Evolutionary conservation across 2,888 invertebrate species (phyloP).

Genomic region (Actias luna): DNA sequence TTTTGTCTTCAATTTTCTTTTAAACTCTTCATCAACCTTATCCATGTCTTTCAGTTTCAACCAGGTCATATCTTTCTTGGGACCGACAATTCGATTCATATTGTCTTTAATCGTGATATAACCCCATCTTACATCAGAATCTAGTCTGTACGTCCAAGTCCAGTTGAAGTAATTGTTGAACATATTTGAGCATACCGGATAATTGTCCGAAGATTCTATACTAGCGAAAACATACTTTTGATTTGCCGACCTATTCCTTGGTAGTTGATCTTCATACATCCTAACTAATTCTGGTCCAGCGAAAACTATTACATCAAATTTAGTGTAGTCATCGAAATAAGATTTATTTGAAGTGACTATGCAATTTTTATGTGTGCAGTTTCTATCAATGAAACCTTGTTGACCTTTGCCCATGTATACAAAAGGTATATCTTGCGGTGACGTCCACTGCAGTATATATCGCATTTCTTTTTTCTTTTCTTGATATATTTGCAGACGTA

Average conservation of each 20-base stretch:
- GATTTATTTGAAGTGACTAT: constrained; percentile 41
- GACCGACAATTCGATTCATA: constrained; percentile 48
- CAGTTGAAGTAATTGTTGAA: constrained; percentile 58
- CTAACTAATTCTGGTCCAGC: constrained; percentile 25
- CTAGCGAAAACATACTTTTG: constrained; percentile 59
- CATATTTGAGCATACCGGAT: constrained; percentile 39
- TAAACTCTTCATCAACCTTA: constrained; percentile 42
- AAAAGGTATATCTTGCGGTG: constrained; percentile 45
- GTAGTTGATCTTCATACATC: constrained; percentile 25
- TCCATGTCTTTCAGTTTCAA: constrained; percentile 43
- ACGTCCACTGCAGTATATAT: constrained; percentile 60
- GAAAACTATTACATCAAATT: constrained; percentile 38
- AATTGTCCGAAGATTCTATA: constrained; percentile 55
- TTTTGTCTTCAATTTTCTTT: constrained; percentile 36
- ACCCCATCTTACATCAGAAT: constrained; percentile 53
- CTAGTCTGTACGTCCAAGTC: constrained; percentile 59
- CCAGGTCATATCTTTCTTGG: constrained; percentile 56
- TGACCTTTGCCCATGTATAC: constrained; percentile 49
- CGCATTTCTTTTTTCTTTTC: constrained; percentile 30
- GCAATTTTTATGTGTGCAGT: constrained; percentile 52
- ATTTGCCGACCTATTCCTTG: constrained; percentile 35
- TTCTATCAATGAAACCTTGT: constrained; percentile 44
- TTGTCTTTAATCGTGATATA: constrained; percentile 55
- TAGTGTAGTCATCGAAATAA: constrained; percentile 28
- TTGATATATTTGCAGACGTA: neutral